Evolutionary conservation across 2,113 vertebrate genomes (phyloP).

Genomic region (Dasyurus viverrinus): DNA sequence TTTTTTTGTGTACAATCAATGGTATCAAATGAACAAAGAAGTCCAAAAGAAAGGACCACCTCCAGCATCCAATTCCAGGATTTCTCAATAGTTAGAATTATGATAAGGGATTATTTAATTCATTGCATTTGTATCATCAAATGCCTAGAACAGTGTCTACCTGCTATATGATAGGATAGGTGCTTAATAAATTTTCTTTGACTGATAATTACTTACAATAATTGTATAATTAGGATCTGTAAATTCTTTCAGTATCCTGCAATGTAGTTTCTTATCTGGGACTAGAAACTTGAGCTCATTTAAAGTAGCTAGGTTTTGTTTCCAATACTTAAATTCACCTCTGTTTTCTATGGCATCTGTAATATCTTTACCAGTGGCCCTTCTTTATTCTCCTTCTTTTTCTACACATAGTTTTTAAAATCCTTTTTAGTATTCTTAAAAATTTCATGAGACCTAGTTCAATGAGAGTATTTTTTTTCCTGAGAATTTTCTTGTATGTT

Average conservation of each 20-base stretch:
- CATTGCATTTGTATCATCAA: neutral
- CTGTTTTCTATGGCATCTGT: neutral
- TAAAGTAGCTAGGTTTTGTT: neutral
- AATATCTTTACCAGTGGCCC: neutral
- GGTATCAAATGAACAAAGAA: neutral
- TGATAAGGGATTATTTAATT: neutral
- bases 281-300: neutral
- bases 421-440: slow-evolving; percentile 23
- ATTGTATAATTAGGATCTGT: neutral
- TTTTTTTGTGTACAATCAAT: neutral
- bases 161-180: neutral
- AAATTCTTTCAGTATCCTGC: neutral
- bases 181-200: neutral
- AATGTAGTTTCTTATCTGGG: neutral
- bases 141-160: neutral
- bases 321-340: neutral
- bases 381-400: slow-evolving; percentile 18
- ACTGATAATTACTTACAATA: neutral
- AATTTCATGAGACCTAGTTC: slow-evolving; percentile 48
- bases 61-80: neutral
- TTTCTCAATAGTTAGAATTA: neutral
- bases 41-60: neutral
- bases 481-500: slow-evolving; percentile 44
- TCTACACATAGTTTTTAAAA: slow-evolving; percentile 40
- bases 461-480: slow-evolving; percentile 25